Conservation (phyloP, 2,113 vertebrate species). For the Chionomys nivalis region DNA sequence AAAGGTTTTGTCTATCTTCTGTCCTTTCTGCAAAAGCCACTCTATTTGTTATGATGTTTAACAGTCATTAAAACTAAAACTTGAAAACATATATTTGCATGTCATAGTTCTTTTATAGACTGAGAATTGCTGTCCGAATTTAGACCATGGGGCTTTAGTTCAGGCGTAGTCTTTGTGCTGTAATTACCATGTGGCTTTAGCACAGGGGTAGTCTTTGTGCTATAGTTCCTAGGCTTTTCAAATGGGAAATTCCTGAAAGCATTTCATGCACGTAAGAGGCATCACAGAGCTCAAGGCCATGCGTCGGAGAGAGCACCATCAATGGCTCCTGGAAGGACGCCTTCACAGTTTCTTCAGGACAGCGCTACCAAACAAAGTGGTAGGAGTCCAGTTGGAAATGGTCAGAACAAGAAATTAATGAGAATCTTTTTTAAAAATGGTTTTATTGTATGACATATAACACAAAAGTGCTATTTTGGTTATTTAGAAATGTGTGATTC, state of each 20-base stretch:
- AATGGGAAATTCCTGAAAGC: background rate
- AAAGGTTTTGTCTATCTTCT: background rate
- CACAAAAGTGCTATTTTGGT: background rate
- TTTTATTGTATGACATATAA: background rate
- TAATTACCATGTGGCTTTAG: too few species aligned
- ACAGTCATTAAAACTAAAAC: background rate
- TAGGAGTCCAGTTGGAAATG: background rate
- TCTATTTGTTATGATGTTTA: background rate
- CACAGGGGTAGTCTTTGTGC: background rate
- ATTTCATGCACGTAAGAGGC: background rate
- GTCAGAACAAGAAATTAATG: background rate
- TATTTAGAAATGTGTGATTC: background rate
- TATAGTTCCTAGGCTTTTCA: background rate
- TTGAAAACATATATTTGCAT: background rate
- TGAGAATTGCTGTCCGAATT: background rate
- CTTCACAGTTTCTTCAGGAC: background rate
- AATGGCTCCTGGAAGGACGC: background rate
- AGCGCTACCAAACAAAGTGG: background rate
- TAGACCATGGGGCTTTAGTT: background rate
- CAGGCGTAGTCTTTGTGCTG: background rate
- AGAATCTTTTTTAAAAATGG: background rate
- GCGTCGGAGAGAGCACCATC: too few species aligned
- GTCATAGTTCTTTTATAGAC: background rate
- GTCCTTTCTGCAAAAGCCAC: background rate
- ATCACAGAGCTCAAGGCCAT: background rate